Evolutionary conservation across 2,888 invertebrate genomes (phyloP).

Genomic region (Leptopilina drosophilae): DNA sequence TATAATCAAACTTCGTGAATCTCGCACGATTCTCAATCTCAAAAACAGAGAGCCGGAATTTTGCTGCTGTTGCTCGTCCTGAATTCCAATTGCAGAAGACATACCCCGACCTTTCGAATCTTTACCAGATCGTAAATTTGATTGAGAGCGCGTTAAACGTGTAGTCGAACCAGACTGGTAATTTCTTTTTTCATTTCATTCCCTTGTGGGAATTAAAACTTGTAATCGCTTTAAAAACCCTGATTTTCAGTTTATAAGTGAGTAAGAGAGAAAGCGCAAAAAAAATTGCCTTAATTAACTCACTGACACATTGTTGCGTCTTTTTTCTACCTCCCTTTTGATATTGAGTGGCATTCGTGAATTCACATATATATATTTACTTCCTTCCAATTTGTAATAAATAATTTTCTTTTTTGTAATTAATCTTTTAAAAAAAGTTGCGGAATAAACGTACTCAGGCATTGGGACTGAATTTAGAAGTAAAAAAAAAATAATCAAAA

Average conservation of each 20-base stretch:
- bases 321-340: neutral
- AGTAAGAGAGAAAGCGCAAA: neutral
- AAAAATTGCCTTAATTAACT: slow-evolving; percentile 27
- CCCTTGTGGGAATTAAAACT: slow-evolving; percentile 30
- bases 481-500: too few relatives aligned
- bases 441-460: too few relatives aligned
- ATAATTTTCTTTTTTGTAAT: too few relatives aligned
- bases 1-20: slow-evolving; percentile 35
- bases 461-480: too few relatives aligned
- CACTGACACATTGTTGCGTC: slow-evolving; percentile 8
- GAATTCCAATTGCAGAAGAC: slow-evolving; percentile 42
- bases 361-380: neutral
- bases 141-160: slow-evolving; percentile 43
- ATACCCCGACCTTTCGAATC: slow-evolving; percentile 45
- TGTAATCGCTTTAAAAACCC: slow-evolving; percentile 32
- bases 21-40: slow-evolving; percentile 36
- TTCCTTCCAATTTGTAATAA: too few relatives aligned
- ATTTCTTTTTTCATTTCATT: slow-evolving; percentile 17
- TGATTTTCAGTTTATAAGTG: neutral
- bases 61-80: slow-evolving; percentile 42
- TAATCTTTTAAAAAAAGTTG: too few relatives aligned
- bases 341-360: neutral
- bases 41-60: slow-evolving; percentile 26
- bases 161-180: slow-evolving; percentile 34
- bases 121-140: slow-evolving; percentile 43